Evolutionary conservation across 2,888 invertebrate species (phyloP), one percentile per base, ranked within the genome.

Genomic region (Limnephilus rhombicus): DNA sequence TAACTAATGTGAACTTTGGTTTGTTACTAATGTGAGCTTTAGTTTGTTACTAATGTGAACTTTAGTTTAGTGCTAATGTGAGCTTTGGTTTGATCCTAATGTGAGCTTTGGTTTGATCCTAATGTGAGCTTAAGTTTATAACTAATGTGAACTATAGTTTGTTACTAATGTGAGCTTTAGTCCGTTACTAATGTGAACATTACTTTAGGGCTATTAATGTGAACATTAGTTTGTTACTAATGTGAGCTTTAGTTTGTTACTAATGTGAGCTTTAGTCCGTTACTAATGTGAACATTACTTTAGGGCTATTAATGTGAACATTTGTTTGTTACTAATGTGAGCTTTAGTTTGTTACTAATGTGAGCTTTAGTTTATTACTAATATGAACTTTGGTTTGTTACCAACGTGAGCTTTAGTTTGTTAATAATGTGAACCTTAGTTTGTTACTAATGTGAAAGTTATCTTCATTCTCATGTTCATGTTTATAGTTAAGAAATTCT

Each of bases 381-480:
- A 45, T 11, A 0, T 45, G 11, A 12, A 2, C 45, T 45, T 45
- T 45, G 11, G 45, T 45, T 45, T 45, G 4, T 12, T 12, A 45
- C 11, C 2, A 11, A 45, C 11, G 12, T 0, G 45, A 45, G 2
- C 45, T 2, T 45, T 12, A 45, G 45, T 45, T 45, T 45, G 45
- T 12, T 45, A 12, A 11, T 45, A 45, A 45, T 45, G 45, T 45
- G 45, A 45, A 45, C 45, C 11, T 45, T 45, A 45, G 45, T 45
- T 45, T 45, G 45, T 12, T 45, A 12, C 45, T 45, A 49, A 49
- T 3, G 45, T 49, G 13, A 49, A 49, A 1, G 24, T 68, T 68
- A 68, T 68, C 68, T n/a, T 68, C 1, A 45, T 45, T 68, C 34
- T 89, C 91, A 87, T 82, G 89, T 82, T 45, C 18, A 49, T 82